Conservation (phyloP, 2,888 invertebrate genomes). For the Epinotia demarniana region DNA sequence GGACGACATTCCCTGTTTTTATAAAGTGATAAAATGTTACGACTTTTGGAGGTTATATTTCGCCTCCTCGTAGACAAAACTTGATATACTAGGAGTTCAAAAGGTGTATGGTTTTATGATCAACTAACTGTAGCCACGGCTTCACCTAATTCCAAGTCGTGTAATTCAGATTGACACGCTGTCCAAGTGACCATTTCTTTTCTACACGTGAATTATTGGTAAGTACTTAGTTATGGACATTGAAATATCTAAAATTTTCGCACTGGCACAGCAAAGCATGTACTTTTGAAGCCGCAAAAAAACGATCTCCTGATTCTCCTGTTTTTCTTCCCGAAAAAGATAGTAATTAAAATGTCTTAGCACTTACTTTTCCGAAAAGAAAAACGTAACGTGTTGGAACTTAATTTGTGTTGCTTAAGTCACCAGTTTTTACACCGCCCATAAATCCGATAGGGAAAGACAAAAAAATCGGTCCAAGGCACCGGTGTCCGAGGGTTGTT, state of each 20-base stretch:
- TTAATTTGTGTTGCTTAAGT: constrained; percentile 33
- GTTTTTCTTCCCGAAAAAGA: no score
- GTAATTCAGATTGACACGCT: no score
- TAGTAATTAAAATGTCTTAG: not conserved
- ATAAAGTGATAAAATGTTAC: constrained; percentile 71
- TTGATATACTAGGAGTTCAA: constrained; percentile 50
- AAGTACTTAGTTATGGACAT: no score
- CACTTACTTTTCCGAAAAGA: not conserved
- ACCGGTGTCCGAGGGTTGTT: constrained; percentile 62
- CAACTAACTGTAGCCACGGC: no score
- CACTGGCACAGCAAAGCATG: no score
- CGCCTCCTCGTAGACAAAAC: constrained; percentile 65
- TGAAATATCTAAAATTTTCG: no score
- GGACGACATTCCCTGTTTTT: constrained; percentile 60
- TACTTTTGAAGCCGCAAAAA: no score
- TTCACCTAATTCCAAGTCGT: no score
- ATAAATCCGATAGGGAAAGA: constrained; percentile 60
- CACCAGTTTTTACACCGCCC: constrained; percentile 50
- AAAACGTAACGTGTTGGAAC: constrained; percentile 3
- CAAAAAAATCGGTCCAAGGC: constrained; percentile 58
- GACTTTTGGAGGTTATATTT: constrained; percentile 61
- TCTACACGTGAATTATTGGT: no score
- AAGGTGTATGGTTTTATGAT: not conserved
- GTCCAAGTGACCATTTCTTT: no score
- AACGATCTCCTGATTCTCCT: no score